Evolutionary conservation across 2,888 invertebrate species (phyloP).

Genomic region (Drosophila rubida): DNA sequence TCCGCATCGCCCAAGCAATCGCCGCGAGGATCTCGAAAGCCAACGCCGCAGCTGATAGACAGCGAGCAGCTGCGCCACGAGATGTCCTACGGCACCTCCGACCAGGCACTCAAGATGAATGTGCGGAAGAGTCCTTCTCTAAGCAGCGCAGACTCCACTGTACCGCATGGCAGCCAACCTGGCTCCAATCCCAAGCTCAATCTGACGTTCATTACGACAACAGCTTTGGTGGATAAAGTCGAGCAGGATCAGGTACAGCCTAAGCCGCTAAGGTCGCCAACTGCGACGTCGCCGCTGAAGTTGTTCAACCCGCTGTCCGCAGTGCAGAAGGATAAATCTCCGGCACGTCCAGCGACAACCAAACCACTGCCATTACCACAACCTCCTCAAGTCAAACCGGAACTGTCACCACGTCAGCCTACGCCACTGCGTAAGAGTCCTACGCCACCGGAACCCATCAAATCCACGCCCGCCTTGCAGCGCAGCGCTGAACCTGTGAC

Average conservation of each 20-base stretch:
- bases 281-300: slow-evolving; percentile 29
- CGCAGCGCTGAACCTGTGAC: slow-evolving; percentile 83
- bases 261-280: slow-evolving; percentile 42
- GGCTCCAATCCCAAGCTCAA: slow-evolving; percentile 62
- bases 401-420: slow-evolving; percentile 33
- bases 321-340: slow-evolving; percentile 48
- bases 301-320: slow-evolving; percentile 47
- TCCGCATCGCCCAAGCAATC: slow-evolving; percentile 66
- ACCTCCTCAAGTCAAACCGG: slow-evolving; percentile 48
- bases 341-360: slow-evolving; percentile 39
- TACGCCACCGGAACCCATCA: slow-evolving; percentile 73
- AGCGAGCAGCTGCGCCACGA: slow-evolving; percentile 86
- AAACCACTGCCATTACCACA: slow-evolving; percentile 61
- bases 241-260: neutral
- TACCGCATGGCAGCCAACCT: slow-evolving; percentile 21
- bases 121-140: slow-evolving; percentile 79
- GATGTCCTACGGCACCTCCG: slow-evolving; percentile 86
- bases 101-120: slow-evolving; percentile 77
- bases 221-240: slow-evolving; percentile 52
- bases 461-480: slow-evolving; percentile 76
- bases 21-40: slow-evolving; percentile 74
- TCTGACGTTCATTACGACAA: slow-evolving; percentile 59
- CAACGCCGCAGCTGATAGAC: slow-evolving; percentile 85
- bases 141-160: slow-evolving; percentile 64
- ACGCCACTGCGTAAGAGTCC: slow-evolving; percentile 62